Conservation (phyloP, 2,797 vertebrate species). For the Pangasius djambal region DNA sequence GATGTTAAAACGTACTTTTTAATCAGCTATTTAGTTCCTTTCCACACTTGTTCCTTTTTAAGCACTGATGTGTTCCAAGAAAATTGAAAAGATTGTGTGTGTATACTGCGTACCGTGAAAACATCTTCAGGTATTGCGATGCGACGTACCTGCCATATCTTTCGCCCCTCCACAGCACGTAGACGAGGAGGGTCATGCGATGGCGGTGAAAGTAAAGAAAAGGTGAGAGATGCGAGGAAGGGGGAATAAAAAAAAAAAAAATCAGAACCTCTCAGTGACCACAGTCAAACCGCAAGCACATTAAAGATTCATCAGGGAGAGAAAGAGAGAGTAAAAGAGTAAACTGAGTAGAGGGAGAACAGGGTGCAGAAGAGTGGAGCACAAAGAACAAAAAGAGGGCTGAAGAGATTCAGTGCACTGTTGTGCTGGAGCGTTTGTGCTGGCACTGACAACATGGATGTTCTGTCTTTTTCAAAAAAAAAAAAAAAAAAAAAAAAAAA, state of each 20-base stretch:
- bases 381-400: neutral
- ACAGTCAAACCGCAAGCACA: constrained; percentile 71
- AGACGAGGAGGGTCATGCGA: constrained; percentile 50
- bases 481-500: no score
- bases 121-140: fast-evolving
- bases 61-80: neutral
- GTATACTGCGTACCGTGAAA: neutral
- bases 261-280: constrained; percentile 71
- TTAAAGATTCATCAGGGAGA: constrained; percentile 72
- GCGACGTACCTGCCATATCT: neutral
- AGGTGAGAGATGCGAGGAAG: constrained; percentile 44
- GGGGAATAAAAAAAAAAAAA: constrained; percentile 50
- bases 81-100: neutral
- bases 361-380: neutral
- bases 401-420: neutral
- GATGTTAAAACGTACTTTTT: neutral
- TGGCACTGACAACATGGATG: neutral
- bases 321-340: constrained; percentile 19
- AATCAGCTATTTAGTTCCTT: neutral
- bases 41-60: neutral
- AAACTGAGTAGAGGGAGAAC: constrained; percentile 6
- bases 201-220: constrained; percentile 42
- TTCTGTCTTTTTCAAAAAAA: neutral
- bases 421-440: neutral
- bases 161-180: neutral